Conservation (phyloP, 1,140 invertebrate species). For the Helicorthomorpha holstii region DNA sequence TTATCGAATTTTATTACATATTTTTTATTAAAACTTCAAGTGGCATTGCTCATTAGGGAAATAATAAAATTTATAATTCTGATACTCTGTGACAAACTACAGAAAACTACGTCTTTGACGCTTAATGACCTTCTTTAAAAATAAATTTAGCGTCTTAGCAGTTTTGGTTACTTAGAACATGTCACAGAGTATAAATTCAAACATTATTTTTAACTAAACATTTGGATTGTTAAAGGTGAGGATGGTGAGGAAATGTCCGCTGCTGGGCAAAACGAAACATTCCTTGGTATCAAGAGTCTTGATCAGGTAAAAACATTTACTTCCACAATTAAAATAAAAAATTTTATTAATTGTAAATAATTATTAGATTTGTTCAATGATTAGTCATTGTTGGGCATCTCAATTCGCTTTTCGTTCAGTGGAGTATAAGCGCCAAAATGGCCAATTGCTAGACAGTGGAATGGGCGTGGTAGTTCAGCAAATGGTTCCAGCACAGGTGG, state of each 20-base stretch:
- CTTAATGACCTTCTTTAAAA: too few relatives aligned
- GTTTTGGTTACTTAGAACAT: too few relatives aligned
- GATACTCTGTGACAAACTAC: too few relatives aligned
- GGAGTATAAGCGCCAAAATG: conserved; percentile 49
- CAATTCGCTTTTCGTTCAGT: conserved; percentile 54
- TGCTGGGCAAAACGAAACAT: conserved; percentile 68
- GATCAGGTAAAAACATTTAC: conserved; percentile 13
- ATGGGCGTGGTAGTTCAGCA: conserved; percentile 66
- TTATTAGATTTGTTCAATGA: conserved; percentile 32
- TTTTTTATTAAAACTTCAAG: too few relatives aligned
- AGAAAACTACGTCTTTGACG: too few relatives aligned
- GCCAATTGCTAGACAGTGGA: conserved; percentile 39
- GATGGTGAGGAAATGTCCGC: conserved; percentile 56
- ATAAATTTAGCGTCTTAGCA: too few relatives aligned
- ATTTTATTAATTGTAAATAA: not conserved
- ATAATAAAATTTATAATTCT: too few relatives aligned
- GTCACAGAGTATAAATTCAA: too few relatives aligned
- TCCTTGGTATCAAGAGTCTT: conserved; percentile 39
- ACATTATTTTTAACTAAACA: too few relatives aligned
- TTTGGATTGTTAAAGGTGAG: conserved; percentile 37
- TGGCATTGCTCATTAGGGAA: too few relatives aligned
- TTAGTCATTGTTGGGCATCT: conserved; percentile 61
- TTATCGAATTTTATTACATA: too few relatives aligned
- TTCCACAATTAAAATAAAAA: not conserved
- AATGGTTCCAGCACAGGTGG: conserved; percentile 46